Conservation (phyloP, 2,113 vertebrate species). For the Corydoras maculifer region DNA sequence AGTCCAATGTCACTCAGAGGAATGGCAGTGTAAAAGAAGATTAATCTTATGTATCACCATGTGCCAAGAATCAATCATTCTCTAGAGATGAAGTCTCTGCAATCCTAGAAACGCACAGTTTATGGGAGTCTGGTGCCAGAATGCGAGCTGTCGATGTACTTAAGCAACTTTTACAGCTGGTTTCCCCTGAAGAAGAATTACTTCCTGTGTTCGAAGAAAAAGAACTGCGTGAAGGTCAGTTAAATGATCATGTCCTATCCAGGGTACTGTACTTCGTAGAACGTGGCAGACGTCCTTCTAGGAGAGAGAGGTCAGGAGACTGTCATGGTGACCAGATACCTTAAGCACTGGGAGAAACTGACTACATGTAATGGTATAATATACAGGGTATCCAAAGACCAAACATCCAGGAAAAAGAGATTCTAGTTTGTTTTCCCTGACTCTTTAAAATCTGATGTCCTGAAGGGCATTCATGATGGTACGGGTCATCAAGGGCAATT, state of each 20-base stretch:
- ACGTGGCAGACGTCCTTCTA: neutral
- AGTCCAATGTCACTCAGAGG: no score
- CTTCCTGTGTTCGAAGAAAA: no score
- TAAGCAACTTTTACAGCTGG: no score
- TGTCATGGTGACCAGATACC: neutral
- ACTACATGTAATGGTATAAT: neutral
- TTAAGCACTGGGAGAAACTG: slow-evolving; percentile 10
- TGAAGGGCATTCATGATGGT: slow-evolving; percentile 14
- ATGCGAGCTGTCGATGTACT: no score
- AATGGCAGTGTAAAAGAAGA: no score
- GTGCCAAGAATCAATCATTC: no score
- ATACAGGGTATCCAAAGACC: neutral
- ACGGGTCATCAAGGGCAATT: slow-evolving; percentile 13
- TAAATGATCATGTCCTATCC: neutral
- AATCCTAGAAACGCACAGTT: no score
- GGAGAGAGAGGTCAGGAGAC: slow-evolving; percentile 3
- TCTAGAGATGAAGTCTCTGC: no score
- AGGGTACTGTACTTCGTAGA: slow-evolving; percentile 5
- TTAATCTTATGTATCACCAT: no score
- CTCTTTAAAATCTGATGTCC: neutral
- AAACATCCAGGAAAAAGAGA: neutral
- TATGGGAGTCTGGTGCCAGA: no score
- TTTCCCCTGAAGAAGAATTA: no score
- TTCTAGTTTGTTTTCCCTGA: neutral
- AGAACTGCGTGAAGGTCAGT: no score